Conservation (phyloP, 2,797 vertebrate genomes). For the Dicrostonyx torquatus region DNA sequence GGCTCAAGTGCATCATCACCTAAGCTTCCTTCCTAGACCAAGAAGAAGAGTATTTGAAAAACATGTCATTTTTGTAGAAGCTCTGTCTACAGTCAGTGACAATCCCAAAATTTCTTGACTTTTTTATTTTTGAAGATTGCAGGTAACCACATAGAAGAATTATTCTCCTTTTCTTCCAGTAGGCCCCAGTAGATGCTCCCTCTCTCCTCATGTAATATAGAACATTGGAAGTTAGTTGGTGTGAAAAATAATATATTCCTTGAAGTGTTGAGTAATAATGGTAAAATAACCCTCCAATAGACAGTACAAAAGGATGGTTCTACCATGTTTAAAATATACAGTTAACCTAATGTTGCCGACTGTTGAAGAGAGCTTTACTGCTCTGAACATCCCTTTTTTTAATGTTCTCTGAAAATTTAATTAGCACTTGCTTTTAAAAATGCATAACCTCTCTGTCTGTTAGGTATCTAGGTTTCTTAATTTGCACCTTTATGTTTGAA, state of each 20-base stretch:
- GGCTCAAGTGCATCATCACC: background rate
- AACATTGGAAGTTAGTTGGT: background rate
- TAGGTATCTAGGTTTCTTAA: constrained; percentile 38
- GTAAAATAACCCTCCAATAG: background rate
- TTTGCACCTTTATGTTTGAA: constrained; percentile 53
- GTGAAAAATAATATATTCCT: constrained; percentile 11
- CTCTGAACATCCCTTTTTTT: constrained; percentile 2
- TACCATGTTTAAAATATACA: constrained; percentile 25
- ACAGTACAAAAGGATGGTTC: background rate
- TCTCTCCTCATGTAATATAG: background rate
- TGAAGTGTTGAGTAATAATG: background rate
- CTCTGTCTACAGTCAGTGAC: background rate
- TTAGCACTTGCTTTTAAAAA: constrained; percentile 9
- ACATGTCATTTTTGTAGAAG: background rate
- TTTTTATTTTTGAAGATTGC: background rate
- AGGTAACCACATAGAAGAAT: background rate
- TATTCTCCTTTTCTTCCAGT: background rate
- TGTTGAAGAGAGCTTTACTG: constrained; percentile 19
- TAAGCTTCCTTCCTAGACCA: background rate
- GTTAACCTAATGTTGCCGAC: background rate
- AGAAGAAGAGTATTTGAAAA: background rate
- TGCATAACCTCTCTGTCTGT: constrained; percentile 6
- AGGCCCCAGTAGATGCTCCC: background rate
- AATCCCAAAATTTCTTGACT: background rate
- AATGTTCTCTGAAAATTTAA: constrained; percentile 37